Percentiles rank a stretch among this genome's conserved stretches.
Evolutionary conservation across 2,888 invertebrate genomes (phyloP).

Genomic region (Pandemis corylana): DNA sequence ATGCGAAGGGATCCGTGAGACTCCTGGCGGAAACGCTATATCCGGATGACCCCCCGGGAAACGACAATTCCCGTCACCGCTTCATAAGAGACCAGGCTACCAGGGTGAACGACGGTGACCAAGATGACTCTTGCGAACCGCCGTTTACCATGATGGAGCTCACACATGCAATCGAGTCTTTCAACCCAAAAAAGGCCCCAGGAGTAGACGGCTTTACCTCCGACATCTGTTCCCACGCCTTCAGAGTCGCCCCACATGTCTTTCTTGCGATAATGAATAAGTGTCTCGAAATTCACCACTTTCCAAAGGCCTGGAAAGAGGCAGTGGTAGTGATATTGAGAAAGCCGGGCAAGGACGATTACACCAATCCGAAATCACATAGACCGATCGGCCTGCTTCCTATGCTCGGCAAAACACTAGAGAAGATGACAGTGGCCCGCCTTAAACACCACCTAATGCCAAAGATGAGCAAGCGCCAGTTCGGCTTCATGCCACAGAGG

Average conservation of each 20-base stretch:
- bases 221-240: slow-evolving; percentile 38
- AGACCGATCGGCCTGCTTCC: slow-evolving; percentile 3
- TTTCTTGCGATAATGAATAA: slow-evolving; percentile 17
- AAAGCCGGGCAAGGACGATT: slow-evolving; percentile 32
- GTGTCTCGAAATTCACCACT: slow-evolving; percentile 25
- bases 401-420: background rate
- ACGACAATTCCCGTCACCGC: slow-evolving; percentile 32
- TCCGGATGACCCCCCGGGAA: slow-evolving; percentile 23
- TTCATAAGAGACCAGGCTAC: background rate
- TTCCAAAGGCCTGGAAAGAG: slow-evolving; percentile 40
- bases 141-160: slow-evolving; percentile 34
- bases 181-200: slow-evolving; percentile 45
- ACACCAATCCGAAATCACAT: background rate
- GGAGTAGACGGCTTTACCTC: slow-evolving; percentile 42
- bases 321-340: slow-evolving; percentile 27
- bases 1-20: slow-evolving; percentile 22
- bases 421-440: no score
- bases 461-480: no score
- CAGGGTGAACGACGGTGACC: background rate
- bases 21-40: slow-evolving; percentile 35
- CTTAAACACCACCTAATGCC: no score
- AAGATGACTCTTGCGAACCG: slow-evolving; percentile 26
- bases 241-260: background rate
- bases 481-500: no score
- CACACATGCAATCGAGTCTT: background rate